Conservation (phyloP, 2,113 vertebrate species). For the Labrus mixtus region DNA sequence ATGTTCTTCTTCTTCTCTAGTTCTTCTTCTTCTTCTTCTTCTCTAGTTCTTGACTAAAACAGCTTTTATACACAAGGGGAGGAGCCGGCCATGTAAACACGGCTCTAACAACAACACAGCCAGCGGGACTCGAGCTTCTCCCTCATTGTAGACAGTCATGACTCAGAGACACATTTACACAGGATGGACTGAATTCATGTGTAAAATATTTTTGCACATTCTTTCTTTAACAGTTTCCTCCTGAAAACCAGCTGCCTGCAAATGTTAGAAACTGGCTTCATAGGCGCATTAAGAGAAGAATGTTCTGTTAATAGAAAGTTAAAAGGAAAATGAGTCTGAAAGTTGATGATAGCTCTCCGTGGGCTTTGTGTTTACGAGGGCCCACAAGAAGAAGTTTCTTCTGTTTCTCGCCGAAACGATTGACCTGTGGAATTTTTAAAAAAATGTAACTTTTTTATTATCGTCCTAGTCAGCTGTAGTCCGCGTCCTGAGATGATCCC, state of each 20-base stretch:
- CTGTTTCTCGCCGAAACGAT: slow-evolving; percentile 30
- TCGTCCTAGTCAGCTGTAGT: slow-evolving; percentile 30
- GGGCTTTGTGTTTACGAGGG: not conserved
- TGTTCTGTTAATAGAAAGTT: not conserved
- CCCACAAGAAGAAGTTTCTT: slow-evolving; percentile 5
- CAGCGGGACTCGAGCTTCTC: no score
- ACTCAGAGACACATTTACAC: no score
- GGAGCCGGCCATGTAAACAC: no score
- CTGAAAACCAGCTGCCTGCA: not conserved
- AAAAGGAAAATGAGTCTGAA: not conserved
- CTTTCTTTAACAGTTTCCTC: not conserved
- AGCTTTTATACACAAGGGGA: no score
- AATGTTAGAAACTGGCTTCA: not conserved
- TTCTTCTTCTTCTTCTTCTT: no score
- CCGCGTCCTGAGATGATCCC: slow-evolving; percentile 9
- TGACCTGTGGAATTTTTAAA: slow-evolving; percentile 14
- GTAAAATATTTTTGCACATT: no score
- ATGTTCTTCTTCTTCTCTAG: no score
- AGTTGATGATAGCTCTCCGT: not conserved
- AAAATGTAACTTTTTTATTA: not conserved
- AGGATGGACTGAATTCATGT: no score
- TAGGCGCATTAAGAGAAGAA: not conserved
- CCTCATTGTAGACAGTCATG: no score
- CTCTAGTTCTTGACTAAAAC: no score
- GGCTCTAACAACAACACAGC: no score